phyloP scores from a whole-genome alignment of 2,888 invertebrate species.

The Oxystoma pomonae region DNA sequence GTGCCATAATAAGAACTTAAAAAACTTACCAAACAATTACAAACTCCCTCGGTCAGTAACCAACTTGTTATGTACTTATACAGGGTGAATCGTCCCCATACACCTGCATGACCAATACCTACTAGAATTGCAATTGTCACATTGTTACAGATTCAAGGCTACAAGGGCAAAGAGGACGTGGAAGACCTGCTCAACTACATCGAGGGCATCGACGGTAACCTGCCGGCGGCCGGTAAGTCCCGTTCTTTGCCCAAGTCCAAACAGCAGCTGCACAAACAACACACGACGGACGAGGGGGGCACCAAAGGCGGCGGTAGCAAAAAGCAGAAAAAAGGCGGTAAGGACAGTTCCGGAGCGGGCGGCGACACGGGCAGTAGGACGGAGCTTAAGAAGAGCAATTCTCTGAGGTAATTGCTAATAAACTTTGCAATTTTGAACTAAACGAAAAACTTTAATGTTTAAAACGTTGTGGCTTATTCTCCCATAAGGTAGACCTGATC shows the following conservation, averaged over 20 bases:
- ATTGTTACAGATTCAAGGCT: conserved; percentile 64
- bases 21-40: conserved; percentile 56
- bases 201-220: conserved; percentile 59
- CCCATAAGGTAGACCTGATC: no score
- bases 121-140: no score
- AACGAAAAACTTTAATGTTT: no score
- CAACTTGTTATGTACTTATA: conserved; percentile 94
- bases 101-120: no score
- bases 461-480: no score
- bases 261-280: conserved; percentile 36
- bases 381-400: conserved; percentile 45
- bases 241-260: conserved; percentile 33
- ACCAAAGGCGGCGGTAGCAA: conserved; percentile 35
- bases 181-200: conserved; percentile 76
- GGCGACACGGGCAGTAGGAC: conserved; percentile 36
- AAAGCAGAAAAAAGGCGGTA: conserved; percentile 32
- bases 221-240: conserved; percentile 36
- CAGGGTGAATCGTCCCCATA: conserved; percentile 82
- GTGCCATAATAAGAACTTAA: no score
- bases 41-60: conserved; percentile 82
- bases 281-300: conserved; percentile 29
- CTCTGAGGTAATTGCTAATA: conserved; percentile 60
- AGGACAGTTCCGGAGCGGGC: conserved; percentile 29
- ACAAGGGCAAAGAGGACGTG: conserved; percentile 70
- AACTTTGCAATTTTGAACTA: no score